A percentile compares a stretch with the other conserved stretches of the same genome.
phyloP scores from a whole-genome alignment of 2,888 invertebrate genomes.

The Brenthis hecate region DNA sequence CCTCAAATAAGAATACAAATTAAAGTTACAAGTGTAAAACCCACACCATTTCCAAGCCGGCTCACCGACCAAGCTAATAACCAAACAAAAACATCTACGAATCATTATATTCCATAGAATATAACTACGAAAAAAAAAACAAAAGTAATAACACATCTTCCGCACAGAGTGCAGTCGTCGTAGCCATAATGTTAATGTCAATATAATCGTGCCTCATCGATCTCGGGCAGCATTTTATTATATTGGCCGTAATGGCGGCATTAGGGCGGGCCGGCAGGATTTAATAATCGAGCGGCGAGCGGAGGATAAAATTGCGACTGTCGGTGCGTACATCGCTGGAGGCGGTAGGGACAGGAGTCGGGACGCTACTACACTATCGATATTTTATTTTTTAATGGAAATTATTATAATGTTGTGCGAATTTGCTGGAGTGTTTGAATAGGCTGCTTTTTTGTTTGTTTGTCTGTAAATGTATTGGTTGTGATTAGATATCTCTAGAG shows the following conservation, averaged over 20 bases:
- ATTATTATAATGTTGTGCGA: background rate
- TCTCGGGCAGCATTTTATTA: constrained; percentile 63
- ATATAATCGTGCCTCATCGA: constrained; percentile 53
- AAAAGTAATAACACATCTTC: constrained; percentile 18
- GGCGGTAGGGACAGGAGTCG: constrained; percentile 55
- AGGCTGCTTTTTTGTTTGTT: too few relatives aligned
- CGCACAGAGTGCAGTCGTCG: constrained; percentile 17
- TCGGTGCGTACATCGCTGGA: constrained; percentile 62
- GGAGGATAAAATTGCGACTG: constrained; percentile 63
- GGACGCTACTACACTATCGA: constrained; percentile 5
- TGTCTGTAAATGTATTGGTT: too few relatives aligned
- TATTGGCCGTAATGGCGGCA: constrained; percentile 76
- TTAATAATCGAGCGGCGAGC: constrained; percentile 75
- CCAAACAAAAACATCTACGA: background rate
- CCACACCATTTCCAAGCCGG: background rate
- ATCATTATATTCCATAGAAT: background rate
- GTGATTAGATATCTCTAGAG: too few relatives aligned
- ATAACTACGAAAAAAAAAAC: background rate
- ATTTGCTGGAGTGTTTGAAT: too few relatives aligned
- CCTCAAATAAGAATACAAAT: background rate
- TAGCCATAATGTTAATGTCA: constrained; percentile 53
- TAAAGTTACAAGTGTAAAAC: background rate
- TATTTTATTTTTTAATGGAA: background rate
- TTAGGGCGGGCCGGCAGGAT: constrained; percentile 78
- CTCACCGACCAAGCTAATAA: too few relatives aligned